phyloP scores from a whole-genome alignment of 1,140 invertebrate genomes.

The Rhynchophorus ferrugineus region DNA sequence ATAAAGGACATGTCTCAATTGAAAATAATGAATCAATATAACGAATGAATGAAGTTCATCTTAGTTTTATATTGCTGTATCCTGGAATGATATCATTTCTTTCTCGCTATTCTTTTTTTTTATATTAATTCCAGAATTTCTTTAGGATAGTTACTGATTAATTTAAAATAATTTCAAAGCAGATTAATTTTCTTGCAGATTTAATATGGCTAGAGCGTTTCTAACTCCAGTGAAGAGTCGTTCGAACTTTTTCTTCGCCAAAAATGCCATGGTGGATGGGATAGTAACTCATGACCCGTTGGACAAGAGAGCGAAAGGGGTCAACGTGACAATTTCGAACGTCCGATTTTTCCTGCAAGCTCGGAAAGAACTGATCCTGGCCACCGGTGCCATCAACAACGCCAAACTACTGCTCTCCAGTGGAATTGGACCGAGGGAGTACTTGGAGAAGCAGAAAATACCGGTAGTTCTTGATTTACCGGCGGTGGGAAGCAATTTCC shows the following conservation, averaged over 20 bases:
- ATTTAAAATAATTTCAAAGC: too few relatives aligned
- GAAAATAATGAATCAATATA: too few relatives aligned
- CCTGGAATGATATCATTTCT: too few relatives aligned
- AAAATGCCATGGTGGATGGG: slow-evolving; percentile 48
- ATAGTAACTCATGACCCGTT: slow-evolving; percentile 44
- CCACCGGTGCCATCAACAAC: slow-evolving; percentile 68
- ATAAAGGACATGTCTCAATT: too few relatives aligned
- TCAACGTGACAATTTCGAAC: slow-evolving; percentile 43
- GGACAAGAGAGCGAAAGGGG: slow-evolving; percentile 34
- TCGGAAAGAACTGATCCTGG: slow-evolving; percentile 57
- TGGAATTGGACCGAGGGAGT: slow-evolving; percentile 62
- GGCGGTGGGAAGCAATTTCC: slow-evolving; percentile 50
- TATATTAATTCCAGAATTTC: too few relatives aligned
- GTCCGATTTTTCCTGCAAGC: slow-evolving; percentile 39
- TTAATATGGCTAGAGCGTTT: slow-evolving; percentile 57
- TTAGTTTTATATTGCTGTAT: too few relatives aligned
- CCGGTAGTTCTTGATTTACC: slow-evolving; percentile 40
- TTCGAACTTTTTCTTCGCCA: slow-evolving; percentile 61
- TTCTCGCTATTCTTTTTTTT: too few relatives aligned
- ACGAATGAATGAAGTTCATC: too few relatives aligned
- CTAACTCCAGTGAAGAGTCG: slow-evolving; percentile 50
- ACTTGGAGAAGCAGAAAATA: slow-evolving; percentile 42
- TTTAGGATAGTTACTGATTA: too few relatives aligned
- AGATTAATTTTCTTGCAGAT: too few relatives aligned
- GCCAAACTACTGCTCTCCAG: slow-evolving; percentile 73